Conservation (phyloP, 2,113 vertebrate species). For the Orycteropus afer region DNA sequence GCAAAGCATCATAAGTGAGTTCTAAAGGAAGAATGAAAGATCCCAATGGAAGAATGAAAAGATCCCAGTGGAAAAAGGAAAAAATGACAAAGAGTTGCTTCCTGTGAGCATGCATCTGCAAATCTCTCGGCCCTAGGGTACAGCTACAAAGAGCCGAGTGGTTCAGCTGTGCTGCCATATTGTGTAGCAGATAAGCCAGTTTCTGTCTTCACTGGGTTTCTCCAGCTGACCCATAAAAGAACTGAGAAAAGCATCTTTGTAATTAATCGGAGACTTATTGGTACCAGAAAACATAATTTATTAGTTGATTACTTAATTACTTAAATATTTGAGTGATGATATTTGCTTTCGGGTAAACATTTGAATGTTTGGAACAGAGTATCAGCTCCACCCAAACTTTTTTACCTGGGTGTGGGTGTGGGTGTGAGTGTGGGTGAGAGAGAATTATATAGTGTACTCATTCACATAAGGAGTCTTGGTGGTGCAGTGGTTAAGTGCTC, state of each 20-base stretch:
- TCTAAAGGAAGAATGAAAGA: slow-evolving; percentile 62
- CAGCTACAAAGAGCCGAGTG: neutral
- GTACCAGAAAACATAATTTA: neutral
- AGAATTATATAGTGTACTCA: no score
- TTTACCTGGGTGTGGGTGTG: neutral
- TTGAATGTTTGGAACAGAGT: slow-evolving; percentile 20
- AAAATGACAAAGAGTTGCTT: slow-evolving; percentile 39
- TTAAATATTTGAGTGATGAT: slow-evolving; percentile 38
- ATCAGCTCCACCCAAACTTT: neutral
- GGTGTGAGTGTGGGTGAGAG: no score
- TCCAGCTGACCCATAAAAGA: neutral
- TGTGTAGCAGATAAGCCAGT: neutral
- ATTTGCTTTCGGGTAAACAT: slow-evolving; percentile 14
- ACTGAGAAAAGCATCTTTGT: neutral
- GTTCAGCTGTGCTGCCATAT: neutral
- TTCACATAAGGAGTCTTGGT: no score
- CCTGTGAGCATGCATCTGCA: neutral
- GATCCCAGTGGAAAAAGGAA: slow-evolving; percentile 31
- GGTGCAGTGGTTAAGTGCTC: no score
- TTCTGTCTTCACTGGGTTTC: neutral
- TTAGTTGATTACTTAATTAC: neutral
- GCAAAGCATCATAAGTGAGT: slow-evolving; percentile 49
- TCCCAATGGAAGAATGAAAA: no score
- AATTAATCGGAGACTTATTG: slow-evolving; percentile 32
- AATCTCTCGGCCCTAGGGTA: neutral